Percentiles rank a stretch among this genome's conserved stretches.
phyloP scores from a whole-genome alignment of 1,140 invertebrate species.

The Streblospio benedicti region DNA sequence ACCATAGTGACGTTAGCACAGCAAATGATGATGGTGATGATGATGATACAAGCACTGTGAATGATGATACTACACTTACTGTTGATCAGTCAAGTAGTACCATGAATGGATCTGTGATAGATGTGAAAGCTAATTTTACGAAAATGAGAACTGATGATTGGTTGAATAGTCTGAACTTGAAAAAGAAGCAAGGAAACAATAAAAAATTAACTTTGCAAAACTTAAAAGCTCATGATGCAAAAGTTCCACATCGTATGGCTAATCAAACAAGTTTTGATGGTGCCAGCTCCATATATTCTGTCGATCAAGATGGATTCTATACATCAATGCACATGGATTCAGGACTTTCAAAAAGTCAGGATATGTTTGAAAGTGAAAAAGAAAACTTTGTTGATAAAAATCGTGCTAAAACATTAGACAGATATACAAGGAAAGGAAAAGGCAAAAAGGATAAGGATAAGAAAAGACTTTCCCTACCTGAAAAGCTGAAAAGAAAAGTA shows the following conservation, averaged over 20 bases:
- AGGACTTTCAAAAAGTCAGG: constrained; percentile 53
- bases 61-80: not conserved
- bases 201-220: not conserved
- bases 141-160: not conserved
- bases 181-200: not conserved
- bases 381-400: too few species aligned
- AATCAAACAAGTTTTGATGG: too few species aligned
- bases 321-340: constrained; percentile 91
- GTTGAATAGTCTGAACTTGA: constrained; percentile 1
- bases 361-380: not conserved
- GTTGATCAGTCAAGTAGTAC: not conserved
- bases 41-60: not conserved
- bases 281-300: constrained; percentile 87
- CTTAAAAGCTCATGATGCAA: not conserved
- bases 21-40: too few species aligned
- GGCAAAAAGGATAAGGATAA: too few species aligned
- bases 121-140: not conserved
- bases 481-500: too few species aligned
- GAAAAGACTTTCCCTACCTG: too few species aligned
- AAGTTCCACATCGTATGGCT: too few species aligned
- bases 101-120: not conserved
- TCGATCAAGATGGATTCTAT: constrained; percentile 90
- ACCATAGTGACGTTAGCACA: too few species aligned
- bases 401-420: too few species aligned
- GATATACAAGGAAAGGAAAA: too few species aligned